phyloP scores from a whole-genome alignment of 37 sponge, comb jelly and placozoan species.

The Diacarnus erythraeanus region DNA sequence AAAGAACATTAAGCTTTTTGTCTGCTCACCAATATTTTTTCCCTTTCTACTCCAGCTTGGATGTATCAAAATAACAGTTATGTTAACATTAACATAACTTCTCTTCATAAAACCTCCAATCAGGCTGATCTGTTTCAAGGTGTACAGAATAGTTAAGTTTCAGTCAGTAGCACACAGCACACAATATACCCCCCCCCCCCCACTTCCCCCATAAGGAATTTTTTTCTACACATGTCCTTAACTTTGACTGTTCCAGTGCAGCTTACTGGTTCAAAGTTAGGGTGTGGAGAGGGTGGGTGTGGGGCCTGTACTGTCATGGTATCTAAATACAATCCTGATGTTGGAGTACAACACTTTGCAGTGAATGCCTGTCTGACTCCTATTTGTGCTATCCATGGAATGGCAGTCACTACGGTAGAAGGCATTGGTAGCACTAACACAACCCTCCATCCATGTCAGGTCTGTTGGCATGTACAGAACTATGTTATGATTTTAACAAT shows the following conservation, averaged over 20 bases:
- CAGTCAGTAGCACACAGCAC: no score
- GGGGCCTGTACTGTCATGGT: conserved; percentile 95
- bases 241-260: conserved; percentile 53
- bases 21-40: no score
- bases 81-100: no score
- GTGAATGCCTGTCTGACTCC: conserved; percentile 86
- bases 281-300: conserved; percentile 93
- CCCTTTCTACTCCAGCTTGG: no score
- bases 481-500: background rate
- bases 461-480: background rate
- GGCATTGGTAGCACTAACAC: conserved; percentile 75
- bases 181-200: no score
- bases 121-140: background rate
- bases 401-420: conserved; percentile 89
- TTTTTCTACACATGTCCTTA: no score
- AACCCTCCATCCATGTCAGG: conserved; percentile 81
- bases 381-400: conserved; percentile 75
- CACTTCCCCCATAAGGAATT: no score
- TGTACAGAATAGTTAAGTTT: no score
- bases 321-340: conserved; percentile 46
- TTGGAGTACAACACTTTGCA: conserved; percentile 54
- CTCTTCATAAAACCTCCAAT: no score
- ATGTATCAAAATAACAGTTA: no score
- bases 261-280: conserved; percentile 84
- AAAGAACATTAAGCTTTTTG: no score